Base-by-base conservation (phyloP, 2,888 invertebrate species). In the Megaustenia siamemsis region DNA sequence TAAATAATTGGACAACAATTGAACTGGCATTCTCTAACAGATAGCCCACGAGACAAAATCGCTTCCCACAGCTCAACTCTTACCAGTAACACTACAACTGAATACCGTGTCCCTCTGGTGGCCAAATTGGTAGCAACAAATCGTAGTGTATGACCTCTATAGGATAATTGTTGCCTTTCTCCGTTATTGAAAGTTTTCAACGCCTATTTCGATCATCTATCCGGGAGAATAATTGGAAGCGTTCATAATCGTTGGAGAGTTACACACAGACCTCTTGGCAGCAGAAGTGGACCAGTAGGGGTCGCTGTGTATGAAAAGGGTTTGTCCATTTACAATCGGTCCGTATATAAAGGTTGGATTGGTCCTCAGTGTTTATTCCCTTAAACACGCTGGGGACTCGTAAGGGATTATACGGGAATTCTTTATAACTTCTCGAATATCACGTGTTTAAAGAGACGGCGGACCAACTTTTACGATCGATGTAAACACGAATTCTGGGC, bases 271-370 rank as follows among this genome's bases (percentile, higher is more conserved):
- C 32, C 12, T 0, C 66, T 8, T 12, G 40, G 21, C 8, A n/a
- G 40, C 69, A n/a, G 5, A n/a, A 18, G n/a, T 4, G 40, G n/a
- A 43, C 21, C 28, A 40, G 40, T 38, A 12, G 24, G 24, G 35
- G 63, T 77, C 56, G 38, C 28, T 78, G 49, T 68, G 32, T 6
- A 35, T 77, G n/a, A 81, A 75, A 8, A 77, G 63, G 40, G 77
- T 79, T 76, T 68, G 78, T n/a, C 71, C 60, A 45, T 77, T 68
- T 35, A 77, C 69, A 49, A 32, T 69, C 60, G 40, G 56, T 8
- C 21, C 24, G 24, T n/a, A 45, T 43, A 43, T 12, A 71, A 18
- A 43, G 43, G n/a, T 15, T 40, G 21, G 43, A 32, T 24, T 28
- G 71, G n/a, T 28, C 15, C 8, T 8, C 40, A 12, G 15, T 24